Evolutionary conservation across 2,888 invertebrate species (phyloP).

Genomic region (Antheraea yamamai): DNA sequence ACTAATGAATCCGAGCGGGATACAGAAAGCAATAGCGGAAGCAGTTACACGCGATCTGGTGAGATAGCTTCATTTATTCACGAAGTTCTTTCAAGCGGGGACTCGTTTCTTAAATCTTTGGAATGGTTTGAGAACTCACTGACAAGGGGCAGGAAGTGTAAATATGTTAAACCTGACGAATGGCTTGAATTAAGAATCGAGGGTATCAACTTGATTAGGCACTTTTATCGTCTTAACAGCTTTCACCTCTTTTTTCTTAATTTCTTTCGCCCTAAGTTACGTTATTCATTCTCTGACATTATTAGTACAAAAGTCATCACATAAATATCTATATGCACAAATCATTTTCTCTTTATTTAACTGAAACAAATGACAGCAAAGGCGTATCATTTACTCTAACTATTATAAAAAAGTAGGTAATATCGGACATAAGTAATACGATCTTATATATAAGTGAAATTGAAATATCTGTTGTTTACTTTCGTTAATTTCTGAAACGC

Average conservation of each 20-base stretch:
- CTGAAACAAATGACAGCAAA: no score
- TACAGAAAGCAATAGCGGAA: constrained; percentile 47
- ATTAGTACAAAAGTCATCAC: no score
- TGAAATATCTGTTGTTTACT: no score
- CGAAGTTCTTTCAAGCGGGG: constrained; percentile 70
- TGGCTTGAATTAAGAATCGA: constrained; percentile 68
- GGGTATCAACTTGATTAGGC: constrained; percentile 47
- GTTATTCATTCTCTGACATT: no score
- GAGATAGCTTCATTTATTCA: constrained; percentile 75
- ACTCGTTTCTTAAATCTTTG: constrained; percentile 71
- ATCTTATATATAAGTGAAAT: no score
- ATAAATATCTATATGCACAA: no score
- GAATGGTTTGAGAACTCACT: constrained; percentile 79
- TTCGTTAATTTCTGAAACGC: no score
- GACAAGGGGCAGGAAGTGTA: constrained; percentile 69
- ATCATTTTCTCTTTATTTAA: no score
- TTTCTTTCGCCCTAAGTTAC: neutral
- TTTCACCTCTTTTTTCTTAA: neutral
- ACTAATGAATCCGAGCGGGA: constrained; percentile 39
- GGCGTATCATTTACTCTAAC: no score
- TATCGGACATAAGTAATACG: no score
- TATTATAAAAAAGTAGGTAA: no score
- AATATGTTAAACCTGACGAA: constrained; percentile 65
- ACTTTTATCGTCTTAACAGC: constrained; percentile 1
- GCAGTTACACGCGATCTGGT: constrained; percentile 66